Conservation (phyloP, 2,113 vertebrate species). For the Rhineura floridana region DNA sequence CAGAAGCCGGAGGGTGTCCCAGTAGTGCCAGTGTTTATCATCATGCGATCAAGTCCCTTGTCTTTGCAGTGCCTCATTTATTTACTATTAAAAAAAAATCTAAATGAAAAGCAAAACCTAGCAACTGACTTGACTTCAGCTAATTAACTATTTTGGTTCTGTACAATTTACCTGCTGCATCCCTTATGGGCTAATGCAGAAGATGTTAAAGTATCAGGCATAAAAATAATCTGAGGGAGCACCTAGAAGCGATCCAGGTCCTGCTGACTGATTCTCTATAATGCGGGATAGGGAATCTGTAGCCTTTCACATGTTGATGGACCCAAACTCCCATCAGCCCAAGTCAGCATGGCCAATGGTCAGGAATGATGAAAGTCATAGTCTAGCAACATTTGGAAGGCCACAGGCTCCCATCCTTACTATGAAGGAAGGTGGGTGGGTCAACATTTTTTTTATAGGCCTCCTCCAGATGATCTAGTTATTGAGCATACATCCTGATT, state of each 20-base stretch:
- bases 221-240: not conserved
- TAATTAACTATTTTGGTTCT: conserved; percentile 49
- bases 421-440: too few species aligned
- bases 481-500: too few species aligned
- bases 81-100: too few species aligned
- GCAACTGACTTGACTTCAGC: conserved; percentile 39
- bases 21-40: conserved; percentile 63
- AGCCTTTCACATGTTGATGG: not conserved
- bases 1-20: conserved; percentile 55
- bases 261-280: not conserved
- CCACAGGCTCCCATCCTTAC: too few species aligned
- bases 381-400: too few species aligned
- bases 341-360: not conserved
- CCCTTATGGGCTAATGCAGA: conserved; percentile 22
- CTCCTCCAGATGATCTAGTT: too few species aligned
- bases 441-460: too few species aligned
- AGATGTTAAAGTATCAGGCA: not conserved
- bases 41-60: conserved; percentile 6
- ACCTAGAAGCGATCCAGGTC: not conserved
- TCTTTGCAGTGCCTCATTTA: conserved; percentile 63
- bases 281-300: not conserved
- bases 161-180: conserved; percentile 10
- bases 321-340: not conserved
- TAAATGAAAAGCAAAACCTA: conserved; percentile 53
- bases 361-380: too few species aligned